These are phyloP conservation scores for Drosophila aldrichi DNA, from an alignment of 2,888 invertebrate genomes.

Conservation along the genomic window DNA sequence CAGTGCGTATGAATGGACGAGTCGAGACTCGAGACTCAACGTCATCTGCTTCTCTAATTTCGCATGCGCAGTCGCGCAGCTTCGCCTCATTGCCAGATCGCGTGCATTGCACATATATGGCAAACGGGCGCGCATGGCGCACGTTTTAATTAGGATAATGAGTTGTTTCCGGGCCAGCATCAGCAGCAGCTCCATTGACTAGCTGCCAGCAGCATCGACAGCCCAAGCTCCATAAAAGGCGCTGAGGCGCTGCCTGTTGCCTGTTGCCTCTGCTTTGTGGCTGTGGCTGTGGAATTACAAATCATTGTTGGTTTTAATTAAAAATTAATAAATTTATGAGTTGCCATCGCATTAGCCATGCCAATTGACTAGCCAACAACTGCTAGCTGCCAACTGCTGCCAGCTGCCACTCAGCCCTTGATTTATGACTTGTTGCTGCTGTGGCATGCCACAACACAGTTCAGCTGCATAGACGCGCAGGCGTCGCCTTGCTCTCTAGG, in stretches of 20 bases:
- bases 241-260: too few relatives aligned
- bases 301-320: conserved; percentile 78
- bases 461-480: conserved; percentile 61
- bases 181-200: conserved; percentile 43
- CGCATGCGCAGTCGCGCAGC: conserved; percentile 64
- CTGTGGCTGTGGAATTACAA: conserved; percentile 69
- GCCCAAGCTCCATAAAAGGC: conserved; percentile 55
- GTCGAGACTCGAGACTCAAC: background rate
- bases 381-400: conserved; percentile 13
- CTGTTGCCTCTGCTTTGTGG: background rate
- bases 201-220: conserved; percentile 28
- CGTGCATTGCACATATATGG: conserved; percentile 83
- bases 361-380: conserved; percentile 70
- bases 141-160: conserved; percentile 85
- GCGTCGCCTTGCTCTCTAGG: conserved; percentile 49
- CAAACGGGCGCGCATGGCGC: conserved; percentile 79
- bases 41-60: conserved; percentile 51
- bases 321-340: conserved; percentile 81
- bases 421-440: conserved; percentile 37
- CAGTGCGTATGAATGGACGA: conserved; percentile 74
- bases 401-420: conserved; percentile 24
- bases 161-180: conserved; percentile 82
- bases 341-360: conserved; percentile 80
- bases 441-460: conserved; percentile 19
- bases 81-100: conserved; percentile 81